Evolutionary conservation across 2,888 invertebrate genomes (phyloP).

Genomic region (Drosophila demipolita): DNA sequence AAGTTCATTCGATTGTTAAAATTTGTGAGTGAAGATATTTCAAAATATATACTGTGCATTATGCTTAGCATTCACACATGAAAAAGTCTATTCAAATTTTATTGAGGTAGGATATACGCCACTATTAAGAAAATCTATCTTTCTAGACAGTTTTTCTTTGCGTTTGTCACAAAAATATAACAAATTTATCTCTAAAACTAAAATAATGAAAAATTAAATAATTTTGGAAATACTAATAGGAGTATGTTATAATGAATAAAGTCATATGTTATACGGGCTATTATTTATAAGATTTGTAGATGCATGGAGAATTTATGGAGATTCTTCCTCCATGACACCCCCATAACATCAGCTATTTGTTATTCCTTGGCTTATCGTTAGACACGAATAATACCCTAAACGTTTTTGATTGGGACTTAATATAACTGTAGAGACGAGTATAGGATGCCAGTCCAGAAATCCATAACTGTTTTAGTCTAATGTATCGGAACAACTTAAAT

Average conservation of each 20-base stretch:
- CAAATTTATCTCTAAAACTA: neutral
- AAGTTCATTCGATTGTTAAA: slow-evolving; percentile 68
- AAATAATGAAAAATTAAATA: neutral
- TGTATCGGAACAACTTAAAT: neutral
- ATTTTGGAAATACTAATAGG: neutral
- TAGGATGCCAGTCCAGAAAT: neutral
- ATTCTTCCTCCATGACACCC: neutral
- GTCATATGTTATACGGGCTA: neutral
- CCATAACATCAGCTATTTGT: too few species aligned
- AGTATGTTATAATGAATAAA: neutral
- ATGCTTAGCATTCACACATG: slow-evolving; percentile 39
- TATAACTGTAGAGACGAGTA: too few species aligned
- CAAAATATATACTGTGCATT: slow-evolving; percentile 43
- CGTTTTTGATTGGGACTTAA: too few species aligned
- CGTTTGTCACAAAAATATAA: neutral
- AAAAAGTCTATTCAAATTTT: neutral
- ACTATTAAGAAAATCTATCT: neutral
- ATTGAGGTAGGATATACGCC: neutral
- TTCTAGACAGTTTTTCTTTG: neutral
- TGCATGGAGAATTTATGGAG: neutral
- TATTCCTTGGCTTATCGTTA: too few species aligned
- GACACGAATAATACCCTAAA: too few species aligned
- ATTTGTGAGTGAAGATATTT: slow-evolving; percentile 29
- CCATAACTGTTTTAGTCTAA: neutral
- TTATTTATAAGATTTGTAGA: neutral